Evolutionary conservation across 2,113 vertebrate genomes (phyloP).

Genomic region (Microcebus murinus): DNA sequence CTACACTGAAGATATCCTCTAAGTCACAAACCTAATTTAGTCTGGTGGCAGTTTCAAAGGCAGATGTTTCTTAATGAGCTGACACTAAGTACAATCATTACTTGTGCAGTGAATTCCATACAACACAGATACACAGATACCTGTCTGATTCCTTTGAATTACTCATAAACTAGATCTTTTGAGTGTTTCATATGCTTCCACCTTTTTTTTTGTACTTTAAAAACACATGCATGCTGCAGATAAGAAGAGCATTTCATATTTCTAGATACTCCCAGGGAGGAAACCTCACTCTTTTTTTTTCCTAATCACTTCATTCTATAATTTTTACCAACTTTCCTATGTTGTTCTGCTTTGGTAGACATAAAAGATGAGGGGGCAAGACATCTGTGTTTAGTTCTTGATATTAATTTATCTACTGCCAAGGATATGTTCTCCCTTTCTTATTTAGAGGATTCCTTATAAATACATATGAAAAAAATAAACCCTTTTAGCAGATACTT

Average conservation of each 20-base stretch:
- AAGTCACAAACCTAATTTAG: constrained; percentile 1
- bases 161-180: background rate
- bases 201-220: constrained; percentile 34
- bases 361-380: background rate
- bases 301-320: background rate
- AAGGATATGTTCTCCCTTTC: background rate
- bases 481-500: background rate
- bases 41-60: background rate
- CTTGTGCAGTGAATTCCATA: background rate
- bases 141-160: background rate
- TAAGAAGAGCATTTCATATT: background rate
- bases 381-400: background rate
- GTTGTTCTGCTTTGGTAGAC: background rate
- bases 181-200: background rate
- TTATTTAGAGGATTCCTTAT: background rate
- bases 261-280: background rate
- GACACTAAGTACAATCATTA: background rate
- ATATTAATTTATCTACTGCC: background rate
- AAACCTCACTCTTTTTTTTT: background rate
- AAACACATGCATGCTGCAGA: background rate
- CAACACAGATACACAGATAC: background rate
- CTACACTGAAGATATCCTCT: background rate
- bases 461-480: background rate
- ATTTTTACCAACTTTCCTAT: background rate
- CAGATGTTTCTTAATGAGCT: constrained; percentile 40